Evolutionary conservation across 2,113 vertebrate genomes (phyloP).

Genomic region (Theropithecus gelada): DNA sequence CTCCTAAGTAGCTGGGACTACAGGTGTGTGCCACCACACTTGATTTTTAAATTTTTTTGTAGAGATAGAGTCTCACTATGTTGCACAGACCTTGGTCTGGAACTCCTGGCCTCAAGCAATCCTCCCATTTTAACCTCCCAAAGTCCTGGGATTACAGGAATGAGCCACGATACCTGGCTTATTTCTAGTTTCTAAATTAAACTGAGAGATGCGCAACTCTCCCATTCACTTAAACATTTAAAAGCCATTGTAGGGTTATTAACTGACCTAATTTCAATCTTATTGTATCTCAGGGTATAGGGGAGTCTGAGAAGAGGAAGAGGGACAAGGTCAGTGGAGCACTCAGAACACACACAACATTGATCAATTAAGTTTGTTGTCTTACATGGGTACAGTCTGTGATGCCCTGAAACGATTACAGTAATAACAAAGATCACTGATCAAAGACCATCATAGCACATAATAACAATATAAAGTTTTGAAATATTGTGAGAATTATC

Average conservation of each 20-base stretch:
- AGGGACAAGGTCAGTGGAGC: background rate
- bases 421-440: background rate
- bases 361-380: background rate
- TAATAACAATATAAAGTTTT: background rate
- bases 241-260: background rate
- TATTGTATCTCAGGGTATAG: background rate
- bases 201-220: background rate
- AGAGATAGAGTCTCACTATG: no score
- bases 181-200: background rate
- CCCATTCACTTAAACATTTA: background rate
- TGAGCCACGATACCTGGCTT: no score
- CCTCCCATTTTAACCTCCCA: no score
- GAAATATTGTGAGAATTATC: background rate
- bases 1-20: no score
- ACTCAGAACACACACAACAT: background rate
- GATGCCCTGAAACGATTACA: background rate
- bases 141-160: no score
- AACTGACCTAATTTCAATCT: background rate
- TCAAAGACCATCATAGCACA: background rate
- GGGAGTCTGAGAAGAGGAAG: background rate
- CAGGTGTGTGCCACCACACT: no score
- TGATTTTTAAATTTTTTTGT: no score
- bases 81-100: no score
- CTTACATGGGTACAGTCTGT: background rate
- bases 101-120: no score